A percentile compares a stretch with the other conserved stretches of the same genome.
phyloP scores from a whole-genome alignment of 2,888 invertebrate species.

The Mongoloraphidia duomilia region DNA sequence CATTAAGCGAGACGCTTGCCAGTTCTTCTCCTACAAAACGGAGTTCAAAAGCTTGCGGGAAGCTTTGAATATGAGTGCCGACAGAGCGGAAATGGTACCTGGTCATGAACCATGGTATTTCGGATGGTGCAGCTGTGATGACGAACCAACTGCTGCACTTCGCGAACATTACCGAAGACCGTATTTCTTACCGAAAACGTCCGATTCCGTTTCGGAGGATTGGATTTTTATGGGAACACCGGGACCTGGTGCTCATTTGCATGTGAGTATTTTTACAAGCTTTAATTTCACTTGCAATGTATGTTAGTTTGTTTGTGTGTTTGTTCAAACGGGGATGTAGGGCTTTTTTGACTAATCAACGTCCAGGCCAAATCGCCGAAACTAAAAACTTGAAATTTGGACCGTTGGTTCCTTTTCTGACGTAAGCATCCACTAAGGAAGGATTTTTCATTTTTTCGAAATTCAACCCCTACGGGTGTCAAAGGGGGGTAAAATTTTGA shows the following conservation, averaged over 20 bases:
- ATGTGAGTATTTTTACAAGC: conserved; percentile 56
- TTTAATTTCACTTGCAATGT: too few species aligned
- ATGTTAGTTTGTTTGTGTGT: too few species aligned
- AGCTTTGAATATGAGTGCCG: conserved; percentile 65
- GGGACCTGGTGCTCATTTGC: conserved; percentile 90
- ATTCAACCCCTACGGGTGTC: too few species aligned
- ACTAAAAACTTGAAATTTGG: too few species aligned
- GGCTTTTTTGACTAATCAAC: too few species aligned
- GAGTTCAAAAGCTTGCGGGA: conserved; percentile 64
- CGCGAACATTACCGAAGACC: conserved; percentile 68
- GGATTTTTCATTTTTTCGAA: too few species aligned
- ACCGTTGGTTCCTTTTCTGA: too few species aligned
- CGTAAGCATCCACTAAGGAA: too few species aligned
- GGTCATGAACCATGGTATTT: conserved; percentile 43
- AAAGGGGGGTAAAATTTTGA: too few species aligned
- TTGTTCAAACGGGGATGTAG: too few species aligned
- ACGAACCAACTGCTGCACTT: conserved; percentile 60
- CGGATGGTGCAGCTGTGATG: conserved; percentile 88
- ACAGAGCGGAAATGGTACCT: conserved; percentile 35
- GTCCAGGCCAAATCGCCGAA: too few species aligned
- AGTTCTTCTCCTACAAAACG: conserved; percentile 89
- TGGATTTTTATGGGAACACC: conserved; percentile 97
- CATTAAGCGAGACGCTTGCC: conserved; percentile 47
- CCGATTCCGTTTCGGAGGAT: conserved; percentile 81
- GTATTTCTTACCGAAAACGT: conserved; percentile 74